Percentiles rank a stretch among this genome's conserved stretches.
phyloP scores from a whole-genome alignment of 1,140 invertebrate species.

The Trachymyrmex cornetzi region DNA sequence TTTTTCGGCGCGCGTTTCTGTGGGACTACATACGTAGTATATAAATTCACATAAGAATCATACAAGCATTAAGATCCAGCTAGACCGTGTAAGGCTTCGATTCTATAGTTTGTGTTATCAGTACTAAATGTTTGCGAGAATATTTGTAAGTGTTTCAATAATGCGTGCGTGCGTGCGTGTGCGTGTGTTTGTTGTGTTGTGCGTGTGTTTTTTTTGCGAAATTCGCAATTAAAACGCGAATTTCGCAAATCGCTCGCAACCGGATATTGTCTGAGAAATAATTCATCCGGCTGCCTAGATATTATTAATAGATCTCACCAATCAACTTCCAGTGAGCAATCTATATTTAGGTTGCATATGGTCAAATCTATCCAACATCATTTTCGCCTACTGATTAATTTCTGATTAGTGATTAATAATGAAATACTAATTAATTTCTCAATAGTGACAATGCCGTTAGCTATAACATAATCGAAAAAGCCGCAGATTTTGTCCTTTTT shows the following conservation, averaged over 20 bases:
- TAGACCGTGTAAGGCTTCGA: too few relatives aligned
- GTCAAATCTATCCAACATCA: neutral
- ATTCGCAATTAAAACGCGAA: too few relatives aligned
- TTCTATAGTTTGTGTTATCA: too few relatives aligned
- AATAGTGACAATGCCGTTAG: neutral
- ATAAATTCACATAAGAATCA: too few relatives aligned
- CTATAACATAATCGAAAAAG: neutral
- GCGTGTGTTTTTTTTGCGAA: too few relatives aligned
- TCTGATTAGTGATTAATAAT: neutral
- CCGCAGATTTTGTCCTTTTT: neutral
- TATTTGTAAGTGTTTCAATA: neutral
- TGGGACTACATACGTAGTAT: too few relatives aligned
- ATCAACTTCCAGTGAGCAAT: constrained; percentile 15
- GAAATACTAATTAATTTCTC: neutral
- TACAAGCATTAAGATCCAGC: too few relatives aligned
- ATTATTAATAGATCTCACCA: constrained; percentile 29
- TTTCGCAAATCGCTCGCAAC: neutral
- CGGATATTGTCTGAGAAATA: constrained; percentile 18
- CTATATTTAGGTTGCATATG: constrained; percentile 21
- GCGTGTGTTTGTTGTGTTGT: too few relatives aligned
- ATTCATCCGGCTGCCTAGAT: neutral
- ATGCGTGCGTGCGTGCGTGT: neutral
- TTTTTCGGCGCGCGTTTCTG: too few relatives aligned
- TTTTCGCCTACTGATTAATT: constrained; percentile 7
- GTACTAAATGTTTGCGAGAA: neutral